Evolutionary conservation across 2,888 invertebrate species (phyloP), one percentile per base, ranked within the genome.

Genomic region (Elaeidobius kamerunicus): DNA sequence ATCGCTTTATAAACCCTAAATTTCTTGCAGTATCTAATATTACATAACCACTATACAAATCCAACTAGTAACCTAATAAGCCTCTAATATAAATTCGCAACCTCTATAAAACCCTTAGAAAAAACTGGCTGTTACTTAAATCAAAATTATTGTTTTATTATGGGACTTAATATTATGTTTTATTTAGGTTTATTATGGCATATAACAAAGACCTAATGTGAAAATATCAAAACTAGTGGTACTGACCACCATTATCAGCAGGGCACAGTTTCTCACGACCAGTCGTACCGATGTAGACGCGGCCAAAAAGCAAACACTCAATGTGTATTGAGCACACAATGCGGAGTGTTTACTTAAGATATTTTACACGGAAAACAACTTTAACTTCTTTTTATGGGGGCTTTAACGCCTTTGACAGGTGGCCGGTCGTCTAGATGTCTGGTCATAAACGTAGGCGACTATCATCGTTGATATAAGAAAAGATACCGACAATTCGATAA

Each of bases 351-450:
- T 56, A 18, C 40, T 43, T 15, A 56, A 56, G 56, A 52, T 45
- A 44, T 52, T 48, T 47, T 56, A 56, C 56, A 56, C 43, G 56
- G 35, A 56, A 56, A 56, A 44, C 56, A 48, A 49, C 56, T 56
- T 56, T 48, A 56, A 52, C 52, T 52, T 48, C 51, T 55, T 51
- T 55, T 51, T 55, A 43, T 55, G 47, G 28, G 34, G 36, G 47
- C 43, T 55, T 52, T 51, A 51, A 52, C 51, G 51, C 52, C 56
- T 56, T 47, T 45, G 45, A 45, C 54, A 54, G 54, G 54, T 54
- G 54, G 49, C 27, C 45, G 41, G 17, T 41, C 20, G 39, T 30
- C 30, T 4, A 30, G 30, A n/a, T n/a, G n/a, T n/a, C 4, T 30
- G 5, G 6, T 4, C 11, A 11, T 30, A 30, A 30, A 30, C 3